Evolutionary conservation across 2,888 invertebrate genomes (phyloP).

Genomic region (Agapostemon virescens): DNA sequence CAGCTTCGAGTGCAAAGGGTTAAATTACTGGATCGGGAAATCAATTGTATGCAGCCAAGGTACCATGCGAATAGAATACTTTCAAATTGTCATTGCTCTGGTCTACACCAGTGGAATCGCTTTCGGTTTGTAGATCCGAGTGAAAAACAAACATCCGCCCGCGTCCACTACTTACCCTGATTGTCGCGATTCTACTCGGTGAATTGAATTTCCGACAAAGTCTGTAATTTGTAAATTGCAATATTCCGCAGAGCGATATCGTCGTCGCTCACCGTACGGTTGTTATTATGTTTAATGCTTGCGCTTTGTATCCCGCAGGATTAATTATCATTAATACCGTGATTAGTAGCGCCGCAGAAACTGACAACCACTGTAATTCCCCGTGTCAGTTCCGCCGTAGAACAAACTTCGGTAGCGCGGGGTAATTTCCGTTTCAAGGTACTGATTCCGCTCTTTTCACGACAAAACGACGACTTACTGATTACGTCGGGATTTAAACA

Average conservation of each 20-base stretch:
- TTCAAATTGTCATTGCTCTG: no score
- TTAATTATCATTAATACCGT: conserved; percentile 12
- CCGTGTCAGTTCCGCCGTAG: conserved; percentile 7
- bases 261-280: background rate
- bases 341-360: background rate
- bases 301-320: background rate
- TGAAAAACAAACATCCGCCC: background rate
- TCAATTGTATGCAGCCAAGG: no score
- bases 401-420: conserved; percentile 10
- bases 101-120: no score
- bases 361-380: conserved; percentile 6
- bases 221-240: conserved; percentile 1
- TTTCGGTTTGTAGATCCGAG: background rate
- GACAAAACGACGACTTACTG: background rate
- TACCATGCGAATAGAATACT: no score
- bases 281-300: conserved; percentile 4
- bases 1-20: no score
- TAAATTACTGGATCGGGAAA: no score
- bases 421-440: background rate
- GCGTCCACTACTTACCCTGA: background rate
- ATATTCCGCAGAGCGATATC: background rate
- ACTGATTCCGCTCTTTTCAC: conserved; percentile 13
- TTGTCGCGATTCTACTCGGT: background rate
- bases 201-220: background rate
- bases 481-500: conserved; percentile 4